Conservation (phyloP, 2,113 vertebrate genomes). For the Phoxinus phoxinus region DNA sequence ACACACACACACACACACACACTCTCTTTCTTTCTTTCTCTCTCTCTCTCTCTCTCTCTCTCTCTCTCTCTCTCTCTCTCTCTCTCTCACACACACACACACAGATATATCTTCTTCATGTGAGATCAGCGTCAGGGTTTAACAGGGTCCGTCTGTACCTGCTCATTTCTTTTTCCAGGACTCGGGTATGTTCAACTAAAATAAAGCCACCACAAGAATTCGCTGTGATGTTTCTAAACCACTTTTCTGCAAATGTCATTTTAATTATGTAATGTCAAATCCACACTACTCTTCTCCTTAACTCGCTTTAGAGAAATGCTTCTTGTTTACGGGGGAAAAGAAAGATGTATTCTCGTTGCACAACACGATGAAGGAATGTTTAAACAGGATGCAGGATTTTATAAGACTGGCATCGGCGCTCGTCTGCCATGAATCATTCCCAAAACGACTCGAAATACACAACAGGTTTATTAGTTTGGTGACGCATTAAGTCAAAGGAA, state of each 20-base stretch:
- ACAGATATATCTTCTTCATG: not conserved
- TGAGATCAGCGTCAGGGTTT: not conserved
- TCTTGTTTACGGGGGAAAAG: not conserved
- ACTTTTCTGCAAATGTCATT: conserved; percentile 23
- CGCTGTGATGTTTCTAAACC: conserved; percentile 17
- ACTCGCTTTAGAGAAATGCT: conserved; percentile 7
- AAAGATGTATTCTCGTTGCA: conserved; percentile 28
- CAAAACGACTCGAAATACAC: conserved; percentile 2
- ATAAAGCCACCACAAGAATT: conserved; percentile 6
- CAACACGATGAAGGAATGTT: conserved; percentile 20
- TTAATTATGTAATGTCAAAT: conserved; percentile 39
- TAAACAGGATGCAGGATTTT: conserved; percentile 32
- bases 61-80: too few relatives aligned
- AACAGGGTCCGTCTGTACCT: conserved; percentile 11
- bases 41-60: too few relatives aligned
- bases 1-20: not conserved
- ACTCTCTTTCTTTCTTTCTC: too few relatives aligned
- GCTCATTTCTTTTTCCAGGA: conserved; percentile 16
- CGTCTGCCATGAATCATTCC: conserved; percentile 17
- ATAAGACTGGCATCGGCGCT: conserved; percentile 34
- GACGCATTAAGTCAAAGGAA: conserved; percentile 59
- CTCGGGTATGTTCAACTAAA: conserved; percentile 11
- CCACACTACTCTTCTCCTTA: not conserved
- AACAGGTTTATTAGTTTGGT: conserved; percentile 52
- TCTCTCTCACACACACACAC: too few relatives aligned